phyloP scores from a whole-genome alignment of 35 echinoderm and acorn worm species.

The Lytechinus pictus region DNA sequence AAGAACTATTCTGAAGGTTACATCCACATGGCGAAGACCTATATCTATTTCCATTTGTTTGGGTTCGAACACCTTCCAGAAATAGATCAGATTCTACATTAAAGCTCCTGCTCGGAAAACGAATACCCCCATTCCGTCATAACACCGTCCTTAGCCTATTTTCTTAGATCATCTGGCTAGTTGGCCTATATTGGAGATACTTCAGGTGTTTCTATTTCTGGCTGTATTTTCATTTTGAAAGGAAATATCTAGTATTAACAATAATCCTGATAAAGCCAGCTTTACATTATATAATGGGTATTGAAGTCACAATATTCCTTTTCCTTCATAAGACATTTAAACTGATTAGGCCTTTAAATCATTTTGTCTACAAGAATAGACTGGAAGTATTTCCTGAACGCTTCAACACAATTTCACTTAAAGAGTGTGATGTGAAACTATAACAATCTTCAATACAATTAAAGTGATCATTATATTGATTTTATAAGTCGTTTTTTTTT shows the following conservation, averaged over 20 bases:
- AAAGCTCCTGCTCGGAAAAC: neutral
- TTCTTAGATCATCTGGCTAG: neutral
- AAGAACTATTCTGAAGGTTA: neutral
- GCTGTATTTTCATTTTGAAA: neutral
- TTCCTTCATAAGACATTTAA: neutral
- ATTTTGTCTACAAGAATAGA: neutral
- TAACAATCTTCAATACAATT: too few species aligned
- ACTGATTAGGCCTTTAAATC: neutral
- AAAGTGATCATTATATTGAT: too few species aligned
- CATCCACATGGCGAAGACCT: neutral
- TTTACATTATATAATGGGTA: neutral
- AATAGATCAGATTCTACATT: neutral
- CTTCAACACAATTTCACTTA: too few species aligned
- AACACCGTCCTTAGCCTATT: neutral
- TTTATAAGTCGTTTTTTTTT: too few species aligned
- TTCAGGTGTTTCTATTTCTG: neutral
- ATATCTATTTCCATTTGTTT: slow-evolving; percentile 17
- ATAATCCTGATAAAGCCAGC: neutral
- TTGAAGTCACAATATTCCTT: neutral
- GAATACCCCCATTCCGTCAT: neutral
- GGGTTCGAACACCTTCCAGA: slow-evolving; percentile 14
- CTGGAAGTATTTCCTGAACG: too few species aligned
- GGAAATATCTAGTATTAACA: neutral
- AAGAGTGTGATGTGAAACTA: too few species aligned
- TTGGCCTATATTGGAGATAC: neutral